These are phyloP conservation scores for Reticulitermes lucifugus DNA, from an alignment of 2,888 invertebrate genomes.

Conservation along the genomic window DNA sequence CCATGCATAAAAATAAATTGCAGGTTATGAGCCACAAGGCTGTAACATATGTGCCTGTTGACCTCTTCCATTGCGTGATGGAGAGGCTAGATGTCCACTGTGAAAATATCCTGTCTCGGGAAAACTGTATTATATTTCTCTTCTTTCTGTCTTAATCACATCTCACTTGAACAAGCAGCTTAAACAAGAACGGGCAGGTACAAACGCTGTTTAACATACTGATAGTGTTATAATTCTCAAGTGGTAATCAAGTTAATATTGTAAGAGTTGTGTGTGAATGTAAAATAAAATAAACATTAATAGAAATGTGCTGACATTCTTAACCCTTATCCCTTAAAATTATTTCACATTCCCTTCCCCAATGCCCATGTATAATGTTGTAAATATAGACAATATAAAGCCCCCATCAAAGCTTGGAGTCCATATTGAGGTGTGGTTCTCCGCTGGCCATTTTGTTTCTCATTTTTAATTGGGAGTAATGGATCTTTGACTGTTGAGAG, in stretches of 20 bases:
- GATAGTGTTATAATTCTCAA: background rate
- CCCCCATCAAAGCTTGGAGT: too few species aligned
- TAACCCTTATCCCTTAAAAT: too few species aligned
- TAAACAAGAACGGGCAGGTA: background rate
- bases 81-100: background rate
- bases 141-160: background rate
- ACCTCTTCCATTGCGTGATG: background rate
- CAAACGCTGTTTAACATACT: background rate
- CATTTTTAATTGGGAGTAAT: too few species aligned
- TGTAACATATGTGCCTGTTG: conserved; percentile 16
- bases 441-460: too few species aligned
- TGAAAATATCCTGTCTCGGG: background rate
- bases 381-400: too few species aligned
- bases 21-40: background rate
- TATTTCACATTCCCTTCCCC: too few species aligned
- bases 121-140: background rate
- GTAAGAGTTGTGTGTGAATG: conserved; percentile 19
- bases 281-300: conserved; percentile 14
- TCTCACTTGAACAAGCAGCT: background rate
- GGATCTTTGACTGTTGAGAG: too few species aligned
- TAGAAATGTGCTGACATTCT: background rate
- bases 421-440: too few species aligned
- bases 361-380: too few species aligned
- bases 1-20: too few species aligned
- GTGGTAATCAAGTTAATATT: background rate